Evolutionary conservation across 2,797 vertebrate species (phyloP).

Genomic region (Gymnocypris eckloni): DNA sequence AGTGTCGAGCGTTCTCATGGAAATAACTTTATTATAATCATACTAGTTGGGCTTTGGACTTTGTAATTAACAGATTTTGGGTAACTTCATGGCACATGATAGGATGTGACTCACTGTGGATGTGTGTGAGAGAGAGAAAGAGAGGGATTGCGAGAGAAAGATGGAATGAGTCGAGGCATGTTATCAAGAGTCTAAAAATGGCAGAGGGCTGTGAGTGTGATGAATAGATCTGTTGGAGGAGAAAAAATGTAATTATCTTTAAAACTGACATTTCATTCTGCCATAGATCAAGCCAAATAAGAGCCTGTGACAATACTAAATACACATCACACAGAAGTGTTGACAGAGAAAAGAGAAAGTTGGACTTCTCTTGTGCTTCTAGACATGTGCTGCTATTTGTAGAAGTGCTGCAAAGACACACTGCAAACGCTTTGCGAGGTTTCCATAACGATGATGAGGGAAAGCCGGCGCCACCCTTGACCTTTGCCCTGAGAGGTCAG

Average conservation of each 20-base stretch:
- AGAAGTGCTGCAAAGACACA: slow-evolving; percentile 15
- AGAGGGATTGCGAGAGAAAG: slow-evolving; percentile 53
- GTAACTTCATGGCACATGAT: slow-evolving; percentile 18
- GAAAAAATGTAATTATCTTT: slow-evolving; percentile 39
- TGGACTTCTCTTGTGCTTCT: slow-evolving; percentile 9
- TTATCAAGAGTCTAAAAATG: slow-evolving; percentile 50
- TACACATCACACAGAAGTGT: slow-evolving; percentile 32
- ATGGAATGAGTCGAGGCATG: slow-evolving; percentile 43
- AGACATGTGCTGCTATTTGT: slow-evolving; percentile 34
- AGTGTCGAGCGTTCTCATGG: slow-evolving; percentile 27
- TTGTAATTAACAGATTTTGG: slow-evolving; percentile 73
- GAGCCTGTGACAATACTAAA: slow-evolving; percentile 42
- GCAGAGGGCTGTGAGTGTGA: slow-evolving; percentile 31
- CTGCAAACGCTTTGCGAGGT: slow-evolving; percentile 38
- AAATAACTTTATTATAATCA: slow-evolving; percentile 37
- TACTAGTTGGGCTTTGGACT: slow-evolving; percentile 72
- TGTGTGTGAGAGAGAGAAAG: slow-evolving; percentile 55
- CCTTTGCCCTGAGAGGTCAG: slow-evolving; percentile 45
- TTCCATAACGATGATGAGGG: slow-evolving; percentile 47
- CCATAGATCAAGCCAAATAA: slow-evolving; percentile 35
- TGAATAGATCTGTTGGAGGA: slow-evolving; percentile 31
- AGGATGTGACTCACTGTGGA: slow-evolving; percentile 60
- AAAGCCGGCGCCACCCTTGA: slow-evolving; percentile 44
- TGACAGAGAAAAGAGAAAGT: slow-evolving; percentile 32
- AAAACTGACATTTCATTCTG: slow-evolving; percentile 33